phyloP scores from a whole-genome alignment of 1,140 invertebrate genomes.

The Manduca sexta region DNA sequence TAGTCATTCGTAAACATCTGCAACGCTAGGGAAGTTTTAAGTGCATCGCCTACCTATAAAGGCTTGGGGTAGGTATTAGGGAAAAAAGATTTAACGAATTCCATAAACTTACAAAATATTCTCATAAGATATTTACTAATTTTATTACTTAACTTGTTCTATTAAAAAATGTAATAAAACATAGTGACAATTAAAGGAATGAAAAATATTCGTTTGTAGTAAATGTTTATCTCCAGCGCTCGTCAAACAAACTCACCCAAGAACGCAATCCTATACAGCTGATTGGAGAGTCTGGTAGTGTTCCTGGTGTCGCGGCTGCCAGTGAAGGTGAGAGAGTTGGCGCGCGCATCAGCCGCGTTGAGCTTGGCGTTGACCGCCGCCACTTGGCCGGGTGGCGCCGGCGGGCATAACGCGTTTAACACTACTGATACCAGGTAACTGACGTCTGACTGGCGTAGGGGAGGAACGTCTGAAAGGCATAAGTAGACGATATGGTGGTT shows the following conservation, averaged over 20 bases:
- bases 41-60: too few relatives aligned
- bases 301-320: conserved; percentile 82
- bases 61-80: too few relatives aligned
- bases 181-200: too few relatives aligned
- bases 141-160: too few relatives aligned
- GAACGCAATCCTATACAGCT: conserved; percentile 91
- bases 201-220: too few relatives aligned
- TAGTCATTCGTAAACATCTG: too few relatives aligned
- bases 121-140: too few relatives aligned
- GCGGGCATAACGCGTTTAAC: conserved; percentile 83
- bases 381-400: conserved; percentile 62
- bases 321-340: conserved; percentile 82
- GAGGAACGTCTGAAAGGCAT: conserved; percentile 90
- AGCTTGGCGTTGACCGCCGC: conserved; percentile 53
- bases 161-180: too few relatives aligned
- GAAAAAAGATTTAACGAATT: too few relatives aligned
- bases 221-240: conserved; percentile 97
- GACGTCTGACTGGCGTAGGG: conserved; percentile 91
- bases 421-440: conserved; percentile 92
- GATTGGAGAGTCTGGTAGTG: conserved; percentile 81
- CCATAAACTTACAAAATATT: too few relatives aligned
- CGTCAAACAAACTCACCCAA: conserved; percentile 54
- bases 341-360: conserved; percentile 77
- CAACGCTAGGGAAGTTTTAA: too few relatives aligned
- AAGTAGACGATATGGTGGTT: too few relatives aligned